Evolutionary conservation across 2,797 vertebrate genomes (phyloP).

Genomic region (Phaenicophaeus curvirostris): DNA sequence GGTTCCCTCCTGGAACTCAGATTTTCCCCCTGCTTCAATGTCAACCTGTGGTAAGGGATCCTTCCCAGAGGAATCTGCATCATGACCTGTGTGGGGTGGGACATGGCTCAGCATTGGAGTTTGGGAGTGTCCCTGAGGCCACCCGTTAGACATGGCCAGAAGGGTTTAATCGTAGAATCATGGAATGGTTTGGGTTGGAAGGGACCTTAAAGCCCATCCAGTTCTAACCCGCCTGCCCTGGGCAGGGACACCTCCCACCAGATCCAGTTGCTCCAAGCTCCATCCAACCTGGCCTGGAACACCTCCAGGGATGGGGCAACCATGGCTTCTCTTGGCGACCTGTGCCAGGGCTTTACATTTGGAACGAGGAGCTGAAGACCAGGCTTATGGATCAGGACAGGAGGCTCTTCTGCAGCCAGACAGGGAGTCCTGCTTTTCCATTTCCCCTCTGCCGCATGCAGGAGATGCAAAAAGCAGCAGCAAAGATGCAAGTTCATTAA

Average conservation of each 20-base stretch:
- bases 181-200: no score
- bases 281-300: no score
- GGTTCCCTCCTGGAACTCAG: not conserved
- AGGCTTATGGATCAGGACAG: not conserved
- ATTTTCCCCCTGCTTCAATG: not conserved
- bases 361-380: not conserved
- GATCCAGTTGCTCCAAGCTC: no score
- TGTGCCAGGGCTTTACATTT: no score
- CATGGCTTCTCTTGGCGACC: no score
- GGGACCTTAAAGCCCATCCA: no score
- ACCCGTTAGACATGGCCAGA: not conserved
- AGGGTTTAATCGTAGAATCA: no score
- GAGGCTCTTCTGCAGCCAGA: not conserved
- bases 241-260: no score
- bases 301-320: no score
- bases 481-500: not conserved
- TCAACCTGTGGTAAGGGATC: not conserved
- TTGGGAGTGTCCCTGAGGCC: not conserved
- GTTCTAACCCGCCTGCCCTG: no score
- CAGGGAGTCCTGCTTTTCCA: not conserved
- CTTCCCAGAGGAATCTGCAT: not conserved
- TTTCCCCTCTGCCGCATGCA: fast-evolving
- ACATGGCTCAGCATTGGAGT: fast-evolving
- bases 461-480: not conserved
- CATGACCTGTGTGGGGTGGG: fast-evolving